A percentile compares a stretch with the other conserved stretches of the same genome.
Conservation (phyloP, 2,113 vertebrate genomes). For the Myiagra hebetior region DNA sequence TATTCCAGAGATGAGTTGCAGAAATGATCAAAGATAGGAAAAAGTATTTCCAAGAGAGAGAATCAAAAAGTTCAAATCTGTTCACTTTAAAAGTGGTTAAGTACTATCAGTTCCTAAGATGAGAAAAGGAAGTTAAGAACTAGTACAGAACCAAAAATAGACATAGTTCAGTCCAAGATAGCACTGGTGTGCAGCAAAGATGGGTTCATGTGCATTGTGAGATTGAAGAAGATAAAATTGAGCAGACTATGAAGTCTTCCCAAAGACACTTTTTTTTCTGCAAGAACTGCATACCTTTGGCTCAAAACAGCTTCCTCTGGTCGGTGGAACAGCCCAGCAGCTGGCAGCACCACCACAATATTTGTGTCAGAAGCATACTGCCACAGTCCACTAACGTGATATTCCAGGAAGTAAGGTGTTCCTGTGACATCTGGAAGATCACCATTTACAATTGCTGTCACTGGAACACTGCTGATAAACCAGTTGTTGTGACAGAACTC, state of each 20-base stretch:
- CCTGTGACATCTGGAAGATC: neutral
- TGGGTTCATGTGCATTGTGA: neutral
- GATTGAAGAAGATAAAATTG: neutral
- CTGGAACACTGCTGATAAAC: neutral
- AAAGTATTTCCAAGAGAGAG: neutral
- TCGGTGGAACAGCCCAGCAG: neutral
- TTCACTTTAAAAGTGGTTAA: neutral
- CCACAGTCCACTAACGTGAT: neutral
- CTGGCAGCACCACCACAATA: neutral
- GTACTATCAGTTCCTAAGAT: neutral
- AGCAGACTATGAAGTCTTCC: neutral
- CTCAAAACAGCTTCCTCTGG: neutral
- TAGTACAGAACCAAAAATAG: neutral
- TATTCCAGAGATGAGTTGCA: neutral
- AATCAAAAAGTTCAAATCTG: neutral
- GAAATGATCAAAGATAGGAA: neutral
- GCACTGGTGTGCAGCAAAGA: neutral
- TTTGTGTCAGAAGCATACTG: neutral
- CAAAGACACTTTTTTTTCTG: neutral
- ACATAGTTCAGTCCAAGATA: neutral
- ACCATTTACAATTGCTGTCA: neutral
- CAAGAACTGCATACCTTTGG: neutral
- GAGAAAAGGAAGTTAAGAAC: neutral
- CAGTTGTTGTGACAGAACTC: neutral
- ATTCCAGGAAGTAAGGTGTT: neutral